These are phyloP conservation scores for Gila robusta DNA, from an alignment of 2,797 vertebrate genomes.

Conservation along the genomic window DNA sequence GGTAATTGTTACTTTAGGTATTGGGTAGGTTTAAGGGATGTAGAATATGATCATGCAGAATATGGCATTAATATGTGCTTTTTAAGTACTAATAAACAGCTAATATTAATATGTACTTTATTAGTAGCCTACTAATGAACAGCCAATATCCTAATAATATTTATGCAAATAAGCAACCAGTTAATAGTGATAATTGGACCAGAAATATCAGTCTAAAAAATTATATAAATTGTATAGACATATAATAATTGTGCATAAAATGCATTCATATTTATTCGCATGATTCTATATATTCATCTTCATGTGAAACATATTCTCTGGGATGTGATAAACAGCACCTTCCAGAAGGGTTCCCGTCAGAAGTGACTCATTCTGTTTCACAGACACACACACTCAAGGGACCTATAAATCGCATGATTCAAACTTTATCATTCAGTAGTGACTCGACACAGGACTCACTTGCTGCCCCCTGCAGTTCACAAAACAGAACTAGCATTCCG, in stretches of 20 bases:
- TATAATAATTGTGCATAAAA: background rate
- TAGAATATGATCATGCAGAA: too few species aligned
- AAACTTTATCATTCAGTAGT: conserved; percentile 58
- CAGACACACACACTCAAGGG: conserved; percentile 17
- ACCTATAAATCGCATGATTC: conserved; percentile 53
- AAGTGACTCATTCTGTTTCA: conserved; percentile 33
- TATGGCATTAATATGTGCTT: too few species aligned
- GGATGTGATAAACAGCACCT: conserved; percentile 26
- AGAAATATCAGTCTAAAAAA: too few species aligned
- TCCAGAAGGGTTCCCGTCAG: conserved; percentile 29
- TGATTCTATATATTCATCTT: background rate
- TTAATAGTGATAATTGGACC: too few species aligned
- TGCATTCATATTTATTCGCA: background rate
- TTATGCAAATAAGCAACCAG: too few species aligned
- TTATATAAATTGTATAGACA: background rate
- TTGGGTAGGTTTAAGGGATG: too few species aligned
- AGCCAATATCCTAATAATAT: too few species aligned
- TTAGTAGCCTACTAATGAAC: too few species aligned
- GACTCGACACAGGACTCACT: conserved; percentile 3
- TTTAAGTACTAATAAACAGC: too few species aligned
- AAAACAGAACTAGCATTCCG: conserved; percentile 44
- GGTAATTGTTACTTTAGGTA: too few species aligned
- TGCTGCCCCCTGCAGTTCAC: conserved; percentile 55
- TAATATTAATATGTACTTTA: too few species aligned
- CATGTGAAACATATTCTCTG: background rate